phyloP scores from a whole-genome alignment of 2,888 invertebrate species.

The Adelphocoris suturalis region DNA sequence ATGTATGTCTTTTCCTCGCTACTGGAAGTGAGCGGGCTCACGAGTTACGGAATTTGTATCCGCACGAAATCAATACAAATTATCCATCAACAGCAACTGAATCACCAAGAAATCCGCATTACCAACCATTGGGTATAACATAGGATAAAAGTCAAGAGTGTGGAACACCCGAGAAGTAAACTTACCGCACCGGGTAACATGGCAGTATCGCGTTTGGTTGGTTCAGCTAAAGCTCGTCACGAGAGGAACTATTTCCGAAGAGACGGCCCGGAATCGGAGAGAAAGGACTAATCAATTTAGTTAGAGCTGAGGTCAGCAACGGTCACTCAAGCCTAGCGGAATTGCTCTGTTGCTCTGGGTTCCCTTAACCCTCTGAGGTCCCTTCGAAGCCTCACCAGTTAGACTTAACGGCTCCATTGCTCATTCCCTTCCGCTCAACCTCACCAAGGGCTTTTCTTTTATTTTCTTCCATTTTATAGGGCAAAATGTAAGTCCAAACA shows the following conservation, averaged over 20 bases:
- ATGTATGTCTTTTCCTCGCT: no score
- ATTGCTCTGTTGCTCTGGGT: conserved; percentile 55
- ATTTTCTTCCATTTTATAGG: neutral
- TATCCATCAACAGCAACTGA: no score
- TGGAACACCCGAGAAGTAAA: no score
- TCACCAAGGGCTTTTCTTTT: conserved; percentile 11
- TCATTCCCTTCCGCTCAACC: conserved; percentile 5
- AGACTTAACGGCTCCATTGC: neutral
- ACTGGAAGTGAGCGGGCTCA: no score
- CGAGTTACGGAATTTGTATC: no score
- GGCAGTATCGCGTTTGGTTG: neutral
- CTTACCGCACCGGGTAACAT: neutral
- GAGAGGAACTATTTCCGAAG: conserved; percentile 46
- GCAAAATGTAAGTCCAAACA: no score
- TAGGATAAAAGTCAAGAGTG: no score
- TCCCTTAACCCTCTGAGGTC: conserved; percentile 40
- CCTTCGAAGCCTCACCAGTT: neutral
- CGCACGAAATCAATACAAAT: no score
- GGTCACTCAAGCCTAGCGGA: conserved; percentile 33
- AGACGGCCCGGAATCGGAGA: conserved; percentile 2
- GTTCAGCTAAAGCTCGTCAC: neutral
- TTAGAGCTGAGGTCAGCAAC: conserved; percentile 31
- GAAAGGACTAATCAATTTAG: conserved; percentile 47
- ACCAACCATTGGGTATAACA: no score
- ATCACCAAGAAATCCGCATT: no score